Evolutionary conservation across 2,888 invertebrate species (phyloP).

Genomic region (Phyllotreta striolata): DNA sequence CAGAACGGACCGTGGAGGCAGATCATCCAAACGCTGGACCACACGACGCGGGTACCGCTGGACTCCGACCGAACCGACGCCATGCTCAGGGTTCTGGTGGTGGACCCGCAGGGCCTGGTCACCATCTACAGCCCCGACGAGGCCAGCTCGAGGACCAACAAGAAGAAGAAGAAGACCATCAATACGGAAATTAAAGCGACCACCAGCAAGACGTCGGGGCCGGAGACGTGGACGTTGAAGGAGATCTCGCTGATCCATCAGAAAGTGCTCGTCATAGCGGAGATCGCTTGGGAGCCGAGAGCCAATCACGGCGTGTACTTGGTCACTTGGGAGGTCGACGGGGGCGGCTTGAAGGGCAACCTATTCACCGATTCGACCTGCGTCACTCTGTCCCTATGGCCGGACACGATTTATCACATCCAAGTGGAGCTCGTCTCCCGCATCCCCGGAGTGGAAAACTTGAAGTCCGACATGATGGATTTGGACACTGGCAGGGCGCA

Average conservation of each 20-base stretch:
- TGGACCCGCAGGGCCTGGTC: conserved; percentile 74
- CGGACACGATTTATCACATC: conserved; percentile 81
- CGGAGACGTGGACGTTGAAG: conserved; percentile 69
- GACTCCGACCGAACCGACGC: conserved; percentile 68
- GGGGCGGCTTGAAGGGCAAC: conserved; percentile 82
- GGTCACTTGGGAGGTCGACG: conserved; percentile 85
- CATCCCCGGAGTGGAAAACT: conserved; percentile 69
- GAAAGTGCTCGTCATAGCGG: conserved; percentile 74
- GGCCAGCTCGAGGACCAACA: conserved; percentile 62
- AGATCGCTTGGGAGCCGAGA: conserved; percentile 77
- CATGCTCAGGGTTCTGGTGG: conserved; percentile 73
- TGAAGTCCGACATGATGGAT: conserved; percentile 72
- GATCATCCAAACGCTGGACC: conserved; percentile 72
- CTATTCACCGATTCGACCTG: conserved; percentile 82
- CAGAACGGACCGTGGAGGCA: conserved; percentile 72
- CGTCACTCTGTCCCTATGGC: conserved; percentile 82
- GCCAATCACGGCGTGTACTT: conserved; percentile 74
- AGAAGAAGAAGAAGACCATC: conserved; percentile 61
- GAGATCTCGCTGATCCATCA: conserved; percentile 77
- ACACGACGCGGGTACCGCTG: conserved; percentile 71
- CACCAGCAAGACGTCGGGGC: conserved; percentile 64
- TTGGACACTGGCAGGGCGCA: conserved; percentile 71
- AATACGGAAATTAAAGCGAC: conserved; percentile 64
- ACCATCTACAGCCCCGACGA: conserved; percentile 76
- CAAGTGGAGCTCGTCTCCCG: conserved; percentile 75